Percentiles rank a stretch among this genome's conserved stretches.
These are phyloP conservation scores for Chamaetylas fuelleborni DNA, from an alignment of 2,113 vertebrate species.

Conservation along the genomic window DNA sequence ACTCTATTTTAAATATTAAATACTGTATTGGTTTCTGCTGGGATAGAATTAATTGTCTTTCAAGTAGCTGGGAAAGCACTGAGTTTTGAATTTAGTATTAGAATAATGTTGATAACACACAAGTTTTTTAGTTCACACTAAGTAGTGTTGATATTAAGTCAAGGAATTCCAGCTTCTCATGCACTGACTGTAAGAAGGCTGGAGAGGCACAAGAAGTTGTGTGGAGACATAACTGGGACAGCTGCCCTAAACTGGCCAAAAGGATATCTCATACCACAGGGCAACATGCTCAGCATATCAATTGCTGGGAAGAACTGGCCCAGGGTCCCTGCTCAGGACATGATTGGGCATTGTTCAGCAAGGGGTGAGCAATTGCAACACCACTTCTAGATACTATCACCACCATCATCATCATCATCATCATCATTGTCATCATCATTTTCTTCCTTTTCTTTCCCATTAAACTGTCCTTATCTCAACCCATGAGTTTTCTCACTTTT, in stretches of 20 bases:
- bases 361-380: neutral
- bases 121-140: neutral
- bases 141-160: neutral
- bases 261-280: neutral
- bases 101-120: neutral
- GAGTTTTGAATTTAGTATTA: neutral
- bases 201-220: neutral
- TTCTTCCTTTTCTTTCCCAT: neutral
- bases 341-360: rapidly evolving
- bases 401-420: neutral
- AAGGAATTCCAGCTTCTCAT: neutral
- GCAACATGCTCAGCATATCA: neutral
- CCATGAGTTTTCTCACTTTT: neutral
- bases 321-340: neutral
- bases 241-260: neutral
- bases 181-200: neutral
- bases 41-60: neutral
- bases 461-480: neutral
- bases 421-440: neutral
- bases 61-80: neutral
- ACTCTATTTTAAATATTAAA: neutral
- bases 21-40: neutral
- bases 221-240: neutral
- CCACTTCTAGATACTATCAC: neutral
- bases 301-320: neutral